Evolutionary conservation across 2,797 vertebrate species (phyloP).

Genomic region (Molossus alvarezi): DNA sequence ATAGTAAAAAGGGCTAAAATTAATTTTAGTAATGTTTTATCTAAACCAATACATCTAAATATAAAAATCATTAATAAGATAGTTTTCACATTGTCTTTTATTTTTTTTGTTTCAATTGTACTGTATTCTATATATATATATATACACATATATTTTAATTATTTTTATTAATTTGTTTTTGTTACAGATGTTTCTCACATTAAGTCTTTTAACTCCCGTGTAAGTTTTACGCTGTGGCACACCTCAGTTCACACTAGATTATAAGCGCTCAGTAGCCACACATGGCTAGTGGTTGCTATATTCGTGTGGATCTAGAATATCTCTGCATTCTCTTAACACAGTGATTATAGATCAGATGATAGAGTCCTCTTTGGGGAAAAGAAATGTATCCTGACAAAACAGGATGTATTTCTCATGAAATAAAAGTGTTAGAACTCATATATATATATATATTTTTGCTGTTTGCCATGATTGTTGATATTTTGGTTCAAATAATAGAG

Average conservation of each 20-base stretch:
- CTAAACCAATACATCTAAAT: slow-evolving; percentile 37
- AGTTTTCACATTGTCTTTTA: not conserved
- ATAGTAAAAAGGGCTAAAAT: not conserved
- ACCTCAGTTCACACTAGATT: not conserved
- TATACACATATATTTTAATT: too few species aligned
- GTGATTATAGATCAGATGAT: not conserved
- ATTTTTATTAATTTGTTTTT: too few species aligned
- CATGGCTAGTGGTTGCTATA: not conserved
- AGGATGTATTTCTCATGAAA: slow-evolving; percentile 26
- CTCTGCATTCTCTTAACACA: not conserved
- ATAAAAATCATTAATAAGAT: not conserved
- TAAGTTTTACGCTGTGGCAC: not conserved
- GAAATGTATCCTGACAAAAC: not conserved
- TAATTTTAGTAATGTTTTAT: slow-evolving; percentile 23
- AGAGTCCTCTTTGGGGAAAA: not conserved
- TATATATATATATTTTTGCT: too few species aligned
- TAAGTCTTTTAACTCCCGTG: not conserved
- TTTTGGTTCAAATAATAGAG: not conserved
- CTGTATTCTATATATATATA: too few species aligned
- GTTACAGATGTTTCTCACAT: not conserved
- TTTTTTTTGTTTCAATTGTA: too few species aligned
- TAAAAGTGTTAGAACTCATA: not conserved
- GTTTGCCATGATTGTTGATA: not conserved
- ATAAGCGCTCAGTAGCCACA: too few species aligned
- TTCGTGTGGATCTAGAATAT: not conserved